Percentiles rank a stretch among this genome's conserved stretches.
These are phyloP conservation scores for Drosophila atroscutellata DNA, from an alignment of 2,888 invertebrate species.

Conservation along the genomic window DNA sequence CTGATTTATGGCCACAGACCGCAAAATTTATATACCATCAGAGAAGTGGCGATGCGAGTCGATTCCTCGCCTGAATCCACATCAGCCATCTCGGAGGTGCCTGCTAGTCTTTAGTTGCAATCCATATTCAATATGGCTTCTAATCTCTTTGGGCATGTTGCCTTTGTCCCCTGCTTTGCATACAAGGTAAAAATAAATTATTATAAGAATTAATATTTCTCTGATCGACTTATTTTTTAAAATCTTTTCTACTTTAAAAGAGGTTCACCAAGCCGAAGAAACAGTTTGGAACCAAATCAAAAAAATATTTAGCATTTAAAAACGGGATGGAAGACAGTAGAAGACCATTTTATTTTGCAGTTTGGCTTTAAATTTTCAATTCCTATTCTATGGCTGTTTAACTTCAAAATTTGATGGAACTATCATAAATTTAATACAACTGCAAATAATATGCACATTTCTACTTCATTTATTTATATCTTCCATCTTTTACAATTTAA, in stretches of 20 bases:
- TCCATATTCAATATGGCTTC: conserved; percentile 56
- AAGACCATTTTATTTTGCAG: not conserved
- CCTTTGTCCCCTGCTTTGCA: conserved; percentile 1
- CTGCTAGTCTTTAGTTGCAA: conserved; percentile 58
- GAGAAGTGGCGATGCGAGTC: conserved; percentile 63
- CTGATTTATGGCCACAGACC: conserved; percentile 81
- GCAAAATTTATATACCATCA: conserved; percentile 82
- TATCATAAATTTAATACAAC: not conserved
- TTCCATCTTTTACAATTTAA: too few species aligned
- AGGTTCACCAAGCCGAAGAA: too few species aligned
- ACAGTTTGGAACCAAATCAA: not conserved
- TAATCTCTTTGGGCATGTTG: conserved; percentile 10
- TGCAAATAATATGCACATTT: too few species aligned
- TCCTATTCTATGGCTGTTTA: not conserved
- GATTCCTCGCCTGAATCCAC: conserved; percentile 44
- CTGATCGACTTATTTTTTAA: not conserved
- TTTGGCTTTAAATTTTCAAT: not conserved
- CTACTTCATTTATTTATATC: too few species aligned
- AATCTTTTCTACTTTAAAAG: not conserved
- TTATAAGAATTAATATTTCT: not conserved
- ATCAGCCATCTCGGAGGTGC: conserved; percentile 32
- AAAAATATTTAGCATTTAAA: too few species aligned
- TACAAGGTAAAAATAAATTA: not conserved
- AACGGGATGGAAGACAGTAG: not conserved
- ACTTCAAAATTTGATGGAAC: not conserved